Base-by-base conservation (phyloP, 2,113 vertebrate genomes). In the Eretmochelys imbricata region DNA sequence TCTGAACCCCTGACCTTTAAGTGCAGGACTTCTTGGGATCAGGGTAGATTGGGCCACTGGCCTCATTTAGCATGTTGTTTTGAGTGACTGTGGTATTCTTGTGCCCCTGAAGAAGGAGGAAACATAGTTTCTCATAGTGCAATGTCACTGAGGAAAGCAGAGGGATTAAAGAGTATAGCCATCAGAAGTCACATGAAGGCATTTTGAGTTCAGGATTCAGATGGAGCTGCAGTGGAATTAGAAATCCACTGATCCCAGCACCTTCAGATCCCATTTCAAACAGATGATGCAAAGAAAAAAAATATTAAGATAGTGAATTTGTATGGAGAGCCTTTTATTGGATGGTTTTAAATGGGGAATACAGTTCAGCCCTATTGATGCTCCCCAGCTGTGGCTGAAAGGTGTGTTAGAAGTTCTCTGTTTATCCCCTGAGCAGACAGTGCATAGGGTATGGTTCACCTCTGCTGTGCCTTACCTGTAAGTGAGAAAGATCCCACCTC, bases 311-410 rank as follows among this genome's bases (percentile, higher is more conserved):
- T 16, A n/a, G 51, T 48, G 59, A 82, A 29, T 78, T 95, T 95
- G 88, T 69, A 93, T 95, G 79, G 9, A 9, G 49, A 84, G 76
- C 54, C 38, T 93, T 95, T 94, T 86, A 92, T 96, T 88, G 93
- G 91, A 81, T 93, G 59, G 83, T 49, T 91, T 82, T 94, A 95
- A 94, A 90, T 87, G 69, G 82, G 93, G 95, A 95, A 91, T 91
- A 89, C 69, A 92, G 57, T 93, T 95, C 92, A 90, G 75, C 75
- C 79, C n/a, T 96, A 4, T 16, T 78, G 75, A 6, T 78, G 46
- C 22, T 78, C 24, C 24, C 42, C 75, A 46, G 11, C 24, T 27
- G 38, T 75, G 88, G 75, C n/a, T 93, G 95, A 88, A 92, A 93
- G 88, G 55, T 42, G 1, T 85, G 42, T 93, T 87, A 88, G 82